Evolutionary conservation across 1,140 invertebrate species (phyloP).

Genomic region (Nasonia vitripennis): DNA sequence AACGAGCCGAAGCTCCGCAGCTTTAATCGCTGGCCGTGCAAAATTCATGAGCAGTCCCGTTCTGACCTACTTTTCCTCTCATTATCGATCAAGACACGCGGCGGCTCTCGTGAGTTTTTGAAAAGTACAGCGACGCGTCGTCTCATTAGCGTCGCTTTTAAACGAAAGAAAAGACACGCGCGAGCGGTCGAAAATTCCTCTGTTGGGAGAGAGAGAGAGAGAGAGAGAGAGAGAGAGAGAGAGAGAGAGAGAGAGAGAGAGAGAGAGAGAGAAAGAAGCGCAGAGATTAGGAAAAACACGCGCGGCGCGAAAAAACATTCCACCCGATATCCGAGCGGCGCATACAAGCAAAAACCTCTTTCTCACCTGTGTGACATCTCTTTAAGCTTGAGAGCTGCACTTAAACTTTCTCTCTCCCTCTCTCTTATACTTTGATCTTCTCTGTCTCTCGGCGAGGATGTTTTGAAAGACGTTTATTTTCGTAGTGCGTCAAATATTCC

Average conservation of each 20-base stretch:
- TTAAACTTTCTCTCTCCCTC: not conserved
- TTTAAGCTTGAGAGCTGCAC: not conserved
- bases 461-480: not conserved
- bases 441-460: not conserved
- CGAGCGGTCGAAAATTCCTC: not conserved
- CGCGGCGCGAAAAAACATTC: not conserved
- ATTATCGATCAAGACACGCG: not conserved
- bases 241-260: too few species aligned
- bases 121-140: not conserved
- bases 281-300: not conserved
- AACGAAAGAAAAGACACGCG: not conserved
- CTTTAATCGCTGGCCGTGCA: not conserved
- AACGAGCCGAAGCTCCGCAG: too few species aligned
- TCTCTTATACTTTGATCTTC: not conserved
- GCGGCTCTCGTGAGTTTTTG: not conserved
- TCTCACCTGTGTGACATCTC: not conserved
- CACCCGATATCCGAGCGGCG: too few species aligned
- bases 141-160: not conserved
- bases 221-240: too few species aligned
- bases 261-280: too few species aligned
- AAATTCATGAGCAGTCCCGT: not conserved
- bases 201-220: not conserved
- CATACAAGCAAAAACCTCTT: too few species aligned
- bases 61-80: slow-evolving; percentile 1
- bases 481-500: not conserved